Evolutionary conservation across 2,888 invertebrate species (phyloP).

Genomic region (Hydraecia micacea): DNA sequence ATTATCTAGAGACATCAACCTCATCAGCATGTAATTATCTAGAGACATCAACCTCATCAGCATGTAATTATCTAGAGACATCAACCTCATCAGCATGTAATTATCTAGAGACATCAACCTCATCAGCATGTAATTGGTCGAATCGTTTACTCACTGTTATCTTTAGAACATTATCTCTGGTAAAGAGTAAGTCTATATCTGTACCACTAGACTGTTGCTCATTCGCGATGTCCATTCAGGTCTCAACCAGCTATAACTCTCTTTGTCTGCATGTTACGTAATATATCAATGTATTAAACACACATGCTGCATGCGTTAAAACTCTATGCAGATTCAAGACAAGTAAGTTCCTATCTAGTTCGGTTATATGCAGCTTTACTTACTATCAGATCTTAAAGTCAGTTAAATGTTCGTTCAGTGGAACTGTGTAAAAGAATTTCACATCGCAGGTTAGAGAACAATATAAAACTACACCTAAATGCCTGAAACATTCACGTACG

Average conservation of each 20-base stretch:
- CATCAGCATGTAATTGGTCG: constrained; percentile 26
- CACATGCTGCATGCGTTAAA: not conserved
- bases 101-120: constrained; percentile 40
- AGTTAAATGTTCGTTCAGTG: constrained; percentile 19
- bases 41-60: constrained; percentile 42
- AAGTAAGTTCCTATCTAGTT: constrained; percentile 22
- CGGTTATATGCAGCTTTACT: not conserved
- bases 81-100: constrained; percentile 34
- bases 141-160: not conserved
- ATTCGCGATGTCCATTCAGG: too few species aligned
- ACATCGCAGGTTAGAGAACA: constrained; percentile 65
- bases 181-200: not conserved
- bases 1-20: constrained; percentile 38
- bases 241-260: not conserved
- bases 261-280: not conserved
- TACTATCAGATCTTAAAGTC: constrained; percentile 23
- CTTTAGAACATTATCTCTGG: not conserved
- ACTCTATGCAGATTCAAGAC: constrained; percentile 6
- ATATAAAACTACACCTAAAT: constrained; percentile 72
- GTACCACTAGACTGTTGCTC: not conserved
- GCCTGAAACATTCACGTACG: constrained; percentile 71
- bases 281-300: not conserved
- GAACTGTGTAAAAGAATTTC: constrained; percentile 56
- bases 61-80: constrained; percentile 16
- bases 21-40: constrained; percentile 32